Evolutionary conservation across 35 echinoderm and acorn worm species (phyloP).

Genomic region (Hemicentrotus pulcherrimus): DNA sequence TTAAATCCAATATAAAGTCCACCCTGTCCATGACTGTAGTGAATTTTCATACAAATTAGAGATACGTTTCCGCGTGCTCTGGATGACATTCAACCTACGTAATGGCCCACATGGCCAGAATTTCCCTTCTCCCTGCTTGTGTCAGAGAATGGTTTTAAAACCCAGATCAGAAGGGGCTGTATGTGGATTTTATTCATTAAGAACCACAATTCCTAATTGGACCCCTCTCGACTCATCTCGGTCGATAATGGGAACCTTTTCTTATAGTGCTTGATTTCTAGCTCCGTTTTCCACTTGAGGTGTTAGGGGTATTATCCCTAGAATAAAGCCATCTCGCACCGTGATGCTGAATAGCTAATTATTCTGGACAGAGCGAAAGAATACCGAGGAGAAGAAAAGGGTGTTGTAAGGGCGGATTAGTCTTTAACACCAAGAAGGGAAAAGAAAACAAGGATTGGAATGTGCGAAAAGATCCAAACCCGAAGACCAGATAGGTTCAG

Average conservation of each 20-base stretch:
- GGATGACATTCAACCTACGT: background rate
- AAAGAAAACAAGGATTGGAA: slow-evolving; percentile 37
- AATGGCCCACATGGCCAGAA: background rate
- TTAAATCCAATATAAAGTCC: background rate
- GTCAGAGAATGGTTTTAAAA: background rate
- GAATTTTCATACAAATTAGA: background rate
- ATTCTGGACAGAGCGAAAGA: slow-evolving; percentile 1
- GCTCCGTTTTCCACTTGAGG: background rate
- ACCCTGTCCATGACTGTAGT: background rate
- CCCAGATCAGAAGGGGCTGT: background rate
- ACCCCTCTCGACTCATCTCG: slow-evolving; percentile 24
- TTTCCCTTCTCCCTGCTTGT: background rate
- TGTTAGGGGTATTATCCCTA: slow-evolving; percentile 7
- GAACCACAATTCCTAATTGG: slow-evolving; percentile 27
- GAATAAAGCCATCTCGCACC: background rate
- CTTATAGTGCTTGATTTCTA: slow-evolving; percentile 26
- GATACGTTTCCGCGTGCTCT: background rate
- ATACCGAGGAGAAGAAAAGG: background rate
- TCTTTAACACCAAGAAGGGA: background rate
- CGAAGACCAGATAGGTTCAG: background rate
- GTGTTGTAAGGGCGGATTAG: slow-evolving; percentile 35
- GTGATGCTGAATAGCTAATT: slow-evolving; percentile 29
- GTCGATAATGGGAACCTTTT: slow-evolving; percentile 24
- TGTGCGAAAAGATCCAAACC: background rate
- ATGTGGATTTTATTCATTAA: slow-evolving; percentile 24